These are phyloP conservation scores for Numida meleagris DNA, from an alignment of 2,113 vertebrate genomes.

Conservation along the genomic window DNA sequence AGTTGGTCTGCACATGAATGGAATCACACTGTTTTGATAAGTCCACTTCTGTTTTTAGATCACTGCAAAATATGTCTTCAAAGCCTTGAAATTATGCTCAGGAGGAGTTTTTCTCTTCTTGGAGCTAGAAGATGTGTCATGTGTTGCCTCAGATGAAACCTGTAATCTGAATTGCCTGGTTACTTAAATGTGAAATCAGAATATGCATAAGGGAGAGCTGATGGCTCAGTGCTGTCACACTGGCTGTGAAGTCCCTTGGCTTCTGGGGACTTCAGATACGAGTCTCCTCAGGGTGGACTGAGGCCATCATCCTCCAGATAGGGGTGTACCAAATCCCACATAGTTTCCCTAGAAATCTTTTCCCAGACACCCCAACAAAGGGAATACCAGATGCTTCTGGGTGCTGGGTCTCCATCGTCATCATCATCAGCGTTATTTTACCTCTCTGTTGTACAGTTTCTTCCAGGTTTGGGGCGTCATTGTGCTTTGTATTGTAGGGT, in stretches of 20 bases:
- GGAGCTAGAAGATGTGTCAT: not conserved
- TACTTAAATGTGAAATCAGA: conserved; percentile 1
- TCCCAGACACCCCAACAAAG: not conserved
- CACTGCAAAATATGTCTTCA: conserved; percentile 4
- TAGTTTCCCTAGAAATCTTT: not conserved
- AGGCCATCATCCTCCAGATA: rapidly evolving
- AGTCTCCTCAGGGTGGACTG: not conserved
- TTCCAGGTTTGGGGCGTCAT: not conserved
- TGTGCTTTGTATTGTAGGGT: not conserved
- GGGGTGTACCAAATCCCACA: not conserved
- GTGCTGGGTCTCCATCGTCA: not conserved
- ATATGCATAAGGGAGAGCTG: not conserved
- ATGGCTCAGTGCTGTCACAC: not conserved
- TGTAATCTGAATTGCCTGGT: not conserved
- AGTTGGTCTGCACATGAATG: not conserved
- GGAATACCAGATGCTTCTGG: not conserved
- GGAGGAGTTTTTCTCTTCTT: not conserved
- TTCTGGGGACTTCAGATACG: not conserved
- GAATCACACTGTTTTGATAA: conserved; percentile 26
- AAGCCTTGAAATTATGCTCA: not conserved
- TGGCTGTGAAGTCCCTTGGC: not conserved
- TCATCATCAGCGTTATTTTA: not conserved
- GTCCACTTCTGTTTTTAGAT: conserved; percentile 47
- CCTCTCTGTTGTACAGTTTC: not conserved
- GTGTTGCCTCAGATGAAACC: not conserved